These are phyloP conservation scores for Danio choprae DNA, from an alignment of 2,797 vertebrate genomes.

Conservation along the genomic window DNA sequence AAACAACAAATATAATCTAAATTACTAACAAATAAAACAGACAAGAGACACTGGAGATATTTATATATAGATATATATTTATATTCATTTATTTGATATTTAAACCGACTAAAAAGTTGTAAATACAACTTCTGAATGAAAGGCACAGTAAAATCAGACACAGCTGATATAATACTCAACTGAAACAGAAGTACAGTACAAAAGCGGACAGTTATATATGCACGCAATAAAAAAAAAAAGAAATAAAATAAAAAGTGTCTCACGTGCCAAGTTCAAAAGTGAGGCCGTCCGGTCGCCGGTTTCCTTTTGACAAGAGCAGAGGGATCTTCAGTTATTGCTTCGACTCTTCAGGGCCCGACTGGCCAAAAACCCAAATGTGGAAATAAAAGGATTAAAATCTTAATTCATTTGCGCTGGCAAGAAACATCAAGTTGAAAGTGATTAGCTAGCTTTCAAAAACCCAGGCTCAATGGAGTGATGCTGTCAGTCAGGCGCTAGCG, in stretches of 20 bases:
- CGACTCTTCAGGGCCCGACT: slow-evolving; percentile 69
- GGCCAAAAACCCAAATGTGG: slow-evolving; percentile 34
- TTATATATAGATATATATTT: slow-evolving; percentile 72
- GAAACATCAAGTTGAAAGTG: slow-evolving; percentile 13
- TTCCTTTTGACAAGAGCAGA: slow-evolving; percentile 49
- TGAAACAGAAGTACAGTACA: slow-evolving; percentile 89
- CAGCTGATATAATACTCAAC: slow-evolving; percentile 93
- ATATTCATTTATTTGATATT: slow-evolving; percentile 91
- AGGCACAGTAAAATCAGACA: slow-evolving; percentile 99
- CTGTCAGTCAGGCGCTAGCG: slow-evolving; percentile 43
- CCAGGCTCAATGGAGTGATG: slow-evolving; percentile 29
- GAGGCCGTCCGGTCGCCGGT: slow-evolving; percentile 11
- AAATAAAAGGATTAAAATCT: slow-evolving; percentile 39
- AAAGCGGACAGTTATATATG: slow-evolving; percentile 91
- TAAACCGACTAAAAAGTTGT: slow-evolving; percentile 97
- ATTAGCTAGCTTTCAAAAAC: slow-evolving; percentile 52
- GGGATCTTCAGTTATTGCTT: slow-evolving; percentile 90
- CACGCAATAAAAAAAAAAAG: slow-evolving; percentile 83
- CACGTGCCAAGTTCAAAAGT: slow-evolving; percentile 68
- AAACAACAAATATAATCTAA: not conserved
- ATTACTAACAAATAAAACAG: slow-evolving; percentile 57
- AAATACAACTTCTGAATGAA: slow-evolving; percentile 95
- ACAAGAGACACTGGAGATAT: slow-evolving; percentile 63
- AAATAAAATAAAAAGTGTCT: slow-evolving; percentile 77
- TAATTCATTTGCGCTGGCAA: slow-evolving; percentile 1